Base-by-base conservation (phyloP, 1,140 invertebrate genomes). In the Geopemphigus sp. region DNA sequence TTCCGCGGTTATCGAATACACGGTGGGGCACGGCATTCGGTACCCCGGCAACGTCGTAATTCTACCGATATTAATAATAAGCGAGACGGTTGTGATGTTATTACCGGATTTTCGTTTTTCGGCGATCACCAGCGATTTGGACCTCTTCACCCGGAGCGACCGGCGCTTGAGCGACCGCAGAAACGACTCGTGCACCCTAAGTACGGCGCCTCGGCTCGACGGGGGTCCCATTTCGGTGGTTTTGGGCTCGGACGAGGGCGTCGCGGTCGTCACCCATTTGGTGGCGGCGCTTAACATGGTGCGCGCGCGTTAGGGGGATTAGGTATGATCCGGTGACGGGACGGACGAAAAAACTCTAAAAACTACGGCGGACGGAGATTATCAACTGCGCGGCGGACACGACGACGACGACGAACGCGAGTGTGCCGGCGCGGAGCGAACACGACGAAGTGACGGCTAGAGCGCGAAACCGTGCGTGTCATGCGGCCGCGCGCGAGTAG, bases 91-190 rank as follows among this genome's bases (percentile, higher is more conserved):
- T n/a, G n/a, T n/a, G n/a, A n/a, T n/a, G n/a, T n/a, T n/a, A n/a
- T 39, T 63, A 92, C 91, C 91, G 85, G 91, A 92, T 86, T 92
- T 92, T 84, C 91, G 85, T 86, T 92, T 92, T 85, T 92, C 91
- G 80, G 87, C 87, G 24, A 91, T 86, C 17, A 91, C 90, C 81
- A 91, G 85, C 59, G 89, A 90, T 84, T 91, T 92, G 81, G 90
- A 90, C 82, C 91, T 87, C 84, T 91, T 92, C 12, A 91, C 89
- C 66, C 91, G 85, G 81, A 92, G 84, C 0, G 91, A 92, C 72
- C 91, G 84, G 70, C 91, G 84, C 81, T 90, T 87, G 81, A 92
- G 89, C 61, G 90, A 91, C 57, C 91, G 86, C 83, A 92, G 86
- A 81, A 92, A 88, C 70, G 88, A 89, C 84, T 91, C 90, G 0